Conservation (phyloP, 2,113 vertebrate genomes). For the Litocranius walleri region DNA sequence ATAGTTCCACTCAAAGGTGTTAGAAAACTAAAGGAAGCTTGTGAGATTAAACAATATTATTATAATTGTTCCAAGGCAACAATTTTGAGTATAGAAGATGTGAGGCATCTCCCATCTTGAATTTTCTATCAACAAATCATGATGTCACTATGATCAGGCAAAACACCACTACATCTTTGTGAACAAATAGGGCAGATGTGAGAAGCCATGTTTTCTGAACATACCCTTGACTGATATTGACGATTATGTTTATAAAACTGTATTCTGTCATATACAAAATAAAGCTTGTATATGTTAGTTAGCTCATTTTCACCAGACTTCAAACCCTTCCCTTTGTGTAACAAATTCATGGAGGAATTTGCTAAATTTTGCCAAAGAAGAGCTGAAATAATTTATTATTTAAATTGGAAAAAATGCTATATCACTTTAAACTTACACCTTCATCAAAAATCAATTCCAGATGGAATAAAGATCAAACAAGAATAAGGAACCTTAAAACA, state of each 20-base stretch:
- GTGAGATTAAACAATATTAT: not conserved
- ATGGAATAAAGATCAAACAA: not conserved
- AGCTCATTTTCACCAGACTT: not conserved
- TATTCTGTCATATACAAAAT: not conserved
- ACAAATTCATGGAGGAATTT: not conserved
- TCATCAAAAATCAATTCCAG: not conserved
- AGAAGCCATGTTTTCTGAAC: not conserved
- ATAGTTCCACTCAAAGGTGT: not conserved
- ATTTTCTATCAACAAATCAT: not conserved
- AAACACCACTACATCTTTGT: not conserved
- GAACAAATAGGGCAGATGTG: not conserved
- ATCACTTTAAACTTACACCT: not conserved
- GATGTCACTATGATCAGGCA: not conserved
- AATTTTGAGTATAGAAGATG: not conserved
- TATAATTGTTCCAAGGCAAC: not conserved
- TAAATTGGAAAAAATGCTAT: not conserved
- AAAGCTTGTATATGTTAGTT: not conserved
- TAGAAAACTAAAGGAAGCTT: not conserved
- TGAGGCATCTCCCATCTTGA: not conserved
- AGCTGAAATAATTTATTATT: not conserved
- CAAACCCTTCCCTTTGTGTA: not conserved
- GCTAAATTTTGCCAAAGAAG: not conserved
- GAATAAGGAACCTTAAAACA: not conserved
- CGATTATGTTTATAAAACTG: not conserved
- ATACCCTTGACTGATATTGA: not conserved